Evolutionary conservation across 2,888 invertebrate species (phyloP).

Genomic region (Nymphalis urticae): DNA sequence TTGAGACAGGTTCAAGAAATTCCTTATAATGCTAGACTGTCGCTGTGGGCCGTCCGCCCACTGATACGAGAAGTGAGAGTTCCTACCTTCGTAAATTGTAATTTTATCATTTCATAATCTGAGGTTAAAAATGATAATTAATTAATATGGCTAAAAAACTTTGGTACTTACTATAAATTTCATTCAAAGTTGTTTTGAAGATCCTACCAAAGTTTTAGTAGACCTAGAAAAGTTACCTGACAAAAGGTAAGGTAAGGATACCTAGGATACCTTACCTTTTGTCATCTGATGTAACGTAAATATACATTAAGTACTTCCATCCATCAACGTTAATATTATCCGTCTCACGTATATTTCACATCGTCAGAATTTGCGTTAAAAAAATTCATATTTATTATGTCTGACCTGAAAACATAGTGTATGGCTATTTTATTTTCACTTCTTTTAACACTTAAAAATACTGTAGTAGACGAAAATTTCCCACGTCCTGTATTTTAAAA

Average conservation of each 20-base stretch:
- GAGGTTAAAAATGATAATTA: not conserved
- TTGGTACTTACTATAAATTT: too few species aligned
- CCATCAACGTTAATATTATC: too few species aligned
- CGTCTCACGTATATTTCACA: not conserved
- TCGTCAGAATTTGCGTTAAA: not conserved
- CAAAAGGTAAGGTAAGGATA: too few species aligned
- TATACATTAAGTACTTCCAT: too few species aligned
- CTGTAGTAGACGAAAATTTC: constrained; percentile 12
- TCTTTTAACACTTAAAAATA: constrained; percentile 5
- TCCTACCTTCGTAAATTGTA: not conserved
- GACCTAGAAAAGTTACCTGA: too few species aligned
- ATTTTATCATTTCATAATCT: not conserved
- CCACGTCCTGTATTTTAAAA: constrained; percentile 19
- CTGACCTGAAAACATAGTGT: not conserved
- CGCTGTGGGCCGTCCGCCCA: constrained; percentile 24
- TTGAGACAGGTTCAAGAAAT: constrained; percentile 43
- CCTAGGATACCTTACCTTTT: too few species aligned
- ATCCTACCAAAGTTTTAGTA: too few species aligned
- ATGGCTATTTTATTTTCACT: not conserved
- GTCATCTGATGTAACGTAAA: too few species aligned
- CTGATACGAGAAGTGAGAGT: constrained; percentile 8
- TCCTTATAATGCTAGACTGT: constrained; percentile 39
- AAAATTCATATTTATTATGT: not conserved
- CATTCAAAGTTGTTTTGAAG: too few species aligned
- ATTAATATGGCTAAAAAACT: not conserved